Base-by-base conservation (phyloP, 1,140 invertebrate species). In the Halyomorpha halys region DNA sequence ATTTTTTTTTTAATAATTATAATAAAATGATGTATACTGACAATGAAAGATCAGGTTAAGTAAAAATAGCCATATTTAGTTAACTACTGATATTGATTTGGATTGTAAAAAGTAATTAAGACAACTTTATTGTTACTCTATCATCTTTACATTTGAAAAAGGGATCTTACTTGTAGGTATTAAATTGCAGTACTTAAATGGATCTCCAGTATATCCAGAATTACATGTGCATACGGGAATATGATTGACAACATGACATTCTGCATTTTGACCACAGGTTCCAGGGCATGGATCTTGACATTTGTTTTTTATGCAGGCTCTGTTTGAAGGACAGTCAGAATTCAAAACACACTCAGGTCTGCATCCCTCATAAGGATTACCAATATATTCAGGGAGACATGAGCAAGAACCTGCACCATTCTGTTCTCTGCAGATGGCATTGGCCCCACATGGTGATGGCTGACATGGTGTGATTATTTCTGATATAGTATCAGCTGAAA, bases 211-310 rank as follows among this genome's bases (percentile, higher is more conserved):
- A 70, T 82, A 90, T 56, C 85, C 85, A 19, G 75, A 65, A 21
- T 75, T 72, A 70, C 89, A 91, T 64, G 79, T 82, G 71, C 88
- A 91, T 30, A 81, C 79, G 13, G 87, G 85, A 30, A 84, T 69
- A 72, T 90, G 87, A 69, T 83, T 85, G n/a, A 86, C 79, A 1
- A 89, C 86, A 74, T 83, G 80, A 70, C 87, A 89, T 60, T 84
- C 75, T n/a, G 87, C 83, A 72, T 89, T 86, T 2, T 77, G 71
- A 16, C 87, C 87, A 74, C 88, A 90, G 25, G 81, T 83, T 67
- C 84, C 85, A 16, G 82, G 82, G 70, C 88, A 91, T 25, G 86
- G 86, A 75, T 90, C 82, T 63, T 79, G 74, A 72, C 89, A 91
- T 75, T 84, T 86, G 64, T 83, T 81, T 70, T 82, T 82, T 39